Evolutionary conservation across 30 jellyfish, hydroid and myxozoan genomes (phyloP).

Genomic region (Chironex yamaguchii): DNA sequence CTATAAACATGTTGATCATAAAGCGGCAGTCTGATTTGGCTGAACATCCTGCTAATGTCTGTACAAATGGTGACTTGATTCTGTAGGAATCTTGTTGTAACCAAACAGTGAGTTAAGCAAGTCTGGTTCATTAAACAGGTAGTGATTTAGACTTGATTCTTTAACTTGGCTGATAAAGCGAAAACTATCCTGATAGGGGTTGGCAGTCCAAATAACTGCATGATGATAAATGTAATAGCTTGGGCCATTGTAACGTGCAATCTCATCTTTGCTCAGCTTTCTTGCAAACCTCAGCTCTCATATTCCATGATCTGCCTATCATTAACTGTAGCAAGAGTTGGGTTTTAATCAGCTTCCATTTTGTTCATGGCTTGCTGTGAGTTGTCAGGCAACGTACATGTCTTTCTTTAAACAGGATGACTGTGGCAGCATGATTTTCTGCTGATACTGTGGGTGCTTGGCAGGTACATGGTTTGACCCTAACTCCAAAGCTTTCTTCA

Average conservation of each 20-base stretch:
- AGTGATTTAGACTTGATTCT: slow-evolving; percentile 3
- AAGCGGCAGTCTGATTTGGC: slow-evolving; percentile 49
- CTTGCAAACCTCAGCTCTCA: slow-evolving; percentile 8
- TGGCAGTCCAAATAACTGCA: slow-evolving; percentile 2
- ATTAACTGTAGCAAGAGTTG: neutral
- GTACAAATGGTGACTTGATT: slow-evolving; percentile 52
- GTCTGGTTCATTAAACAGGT: slow-evolving; percentile 16
- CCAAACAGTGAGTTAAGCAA: slow-evolving; percentile 23
- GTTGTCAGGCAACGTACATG: slow-evolving; percentile 5
- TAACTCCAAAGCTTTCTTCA: too few species aligned
- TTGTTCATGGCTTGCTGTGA: neutral
- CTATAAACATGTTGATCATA: slow-evolving; percentile 71
- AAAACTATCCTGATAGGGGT: slow-evolving; percentile 21
- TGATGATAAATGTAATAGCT: slow-evolving; percentile 8
- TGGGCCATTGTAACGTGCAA: slow-evolving; percentile 4
- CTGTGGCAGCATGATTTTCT: too few species aligned
- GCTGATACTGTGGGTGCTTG: too few species aligned
- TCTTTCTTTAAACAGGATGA: neutral
- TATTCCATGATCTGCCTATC: neutral
- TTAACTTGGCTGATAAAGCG: slow-evolving; percentile 5
- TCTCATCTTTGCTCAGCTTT: neutral
- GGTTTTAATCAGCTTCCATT: neutral
- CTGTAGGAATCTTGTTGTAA: slow-evolving; percentile 53
- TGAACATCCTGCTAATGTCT: slow-evolving; percentile 61
- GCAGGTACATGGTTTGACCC: too few species aligned